Base-by-base conservation (phyloP, 2,113 vertebrate genomes). In the Psammodynastes pulverulentus region DNA sequence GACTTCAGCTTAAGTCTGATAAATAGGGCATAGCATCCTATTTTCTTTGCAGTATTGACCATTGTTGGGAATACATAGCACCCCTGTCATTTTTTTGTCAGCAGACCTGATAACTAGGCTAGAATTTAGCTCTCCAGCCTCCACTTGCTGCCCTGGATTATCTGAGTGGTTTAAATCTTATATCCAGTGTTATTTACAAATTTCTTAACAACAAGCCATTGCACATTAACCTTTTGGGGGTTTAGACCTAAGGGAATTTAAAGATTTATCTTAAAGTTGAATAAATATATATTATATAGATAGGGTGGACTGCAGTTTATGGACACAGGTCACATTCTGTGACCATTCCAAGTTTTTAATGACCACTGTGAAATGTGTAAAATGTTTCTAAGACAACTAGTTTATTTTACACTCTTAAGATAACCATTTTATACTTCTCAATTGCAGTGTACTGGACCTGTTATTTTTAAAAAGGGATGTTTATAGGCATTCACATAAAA, bases 71-170 rank as follows among this genome's bases (percentile, higher is more conserved):
- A 93, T 67, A 92, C 84, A 93, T 93, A 94, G 26, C 24, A 92
- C 88, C 91, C 53, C 56, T 91, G 87, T 95, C 95, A 95, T 96
- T 62, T 94, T 89, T 94, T 92, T 94, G 86, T 97, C 97, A 97
- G 96, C 97, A 97, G 92, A 94, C 29, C 48, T 84, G 90, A 87
- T 86, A 84, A 87, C 87, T 29, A 5, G 1, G 43, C 45, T 53
- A 52, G 52, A 89, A 89, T 58, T 34, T 52, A 43, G n/a, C 67
- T 46, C 62, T 46, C 43, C 58, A 21, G 43, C 49, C 52, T 84
- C 24, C 52, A 21, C 23, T 29, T 43, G 10, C 79, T 56, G 26
- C 39, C 52, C 54, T 86, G n/a, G 45, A 56, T 91, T 48, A n/a
- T 26, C 34, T 39, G 7, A 39, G 24, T 10, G n/a, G n/a, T 86